phyloP scores from a whole-genome alignment of 1,140 invertebrate species.

The Euwallacea fornicatus region DNA sequence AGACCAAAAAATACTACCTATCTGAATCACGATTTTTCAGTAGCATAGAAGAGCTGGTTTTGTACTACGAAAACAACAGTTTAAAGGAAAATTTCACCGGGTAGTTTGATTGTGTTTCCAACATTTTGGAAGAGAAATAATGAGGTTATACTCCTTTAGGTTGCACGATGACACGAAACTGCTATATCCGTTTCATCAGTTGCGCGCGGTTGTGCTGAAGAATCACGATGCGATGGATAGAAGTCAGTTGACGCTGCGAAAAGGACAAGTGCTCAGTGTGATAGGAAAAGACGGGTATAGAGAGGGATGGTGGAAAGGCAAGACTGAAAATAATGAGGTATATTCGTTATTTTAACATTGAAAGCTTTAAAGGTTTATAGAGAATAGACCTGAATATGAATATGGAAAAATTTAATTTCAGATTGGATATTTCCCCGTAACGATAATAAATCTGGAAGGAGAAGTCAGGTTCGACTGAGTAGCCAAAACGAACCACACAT shows the following conservation, averaged over 20 bases:
- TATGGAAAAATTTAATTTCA: slow-evolving; percentile 25
- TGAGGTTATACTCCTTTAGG: slow-evolving; percentile 23
- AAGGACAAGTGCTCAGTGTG: slow-evolving; percentile 70
- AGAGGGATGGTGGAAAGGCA: slow-evolving; percentile 49
- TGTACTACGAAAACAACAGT: slow-evolving; percentile 86
- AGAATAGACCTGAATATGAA: background rate
- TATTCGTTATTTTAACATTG: background rate
- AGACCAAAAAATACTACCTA: slow-evolving; percentile 70
- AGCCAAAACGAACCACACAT: no score
- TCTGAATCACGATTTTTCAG: slow-evolving; percentile 90
- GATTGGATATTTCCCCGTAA: slow-evolving; percentile 43
- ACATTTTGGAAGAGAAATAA: slow-evolving; percentile 3
- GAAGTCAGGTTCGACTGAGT: slow-evolving; percentile 38
- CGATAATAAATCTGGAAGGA: slow-evolving; percentile 38
- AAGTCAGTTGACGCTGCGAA: slow-evolving; percentile 74
- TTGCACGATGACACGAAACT: slow-evolving; percentile 64
- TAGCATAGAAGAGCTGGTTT: slow-evolving; percentile 83
- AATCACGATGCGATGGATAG: slow-evolving; percentile 73
- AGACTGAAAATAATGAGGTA: slow-evolving; percentile 42
- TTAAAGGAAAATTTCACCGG: slow-evolving; percentile 89
- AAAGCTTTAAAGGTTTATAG: background rate
- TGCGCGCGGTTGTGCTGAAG: slow-evolving; percentile 73
- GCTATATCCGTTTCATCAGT: slow-evolving; percentile 73
- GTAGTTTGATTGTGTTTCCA: slow-evolving; percentile 50
- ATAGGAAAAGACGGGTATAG: slow-evolving; percentile 48